phyloP scores from a whole-genome alignment of 92 coral and sea anemone species.

The Pocillopora grandis region DNA sequence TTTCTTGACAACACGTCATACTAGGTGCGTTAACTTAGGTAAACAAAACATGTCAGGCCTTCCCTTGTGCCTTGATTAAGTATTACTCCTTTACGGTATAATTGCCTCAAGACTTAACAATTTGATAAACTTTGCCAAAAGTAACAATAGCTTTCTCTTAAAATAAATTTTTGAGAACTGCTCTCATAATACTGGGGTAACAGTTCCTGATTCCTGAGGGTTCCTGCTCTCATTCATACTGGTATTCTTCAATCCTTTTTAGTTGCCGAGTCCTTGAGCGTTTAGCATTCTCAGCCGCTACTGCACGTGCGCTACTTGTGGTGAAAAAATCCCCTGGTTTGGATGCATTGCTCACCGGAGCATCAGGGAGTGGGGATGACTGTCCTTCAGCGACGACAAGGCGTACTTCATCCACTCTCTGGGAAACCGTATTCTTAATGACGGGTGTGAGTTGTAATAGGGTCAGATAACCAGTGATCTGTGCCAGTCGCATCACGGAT shows the following conservation, averaged over 20 bases:
- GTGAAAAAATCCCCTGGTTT: slow-evolving; percentile 50
- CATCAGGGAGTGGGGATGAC: slow-evolving; percentile 17
- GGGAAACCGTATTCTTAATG: slow-evolving; percentile 65
- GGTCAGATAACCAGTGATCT: slow-evolving; percentile 85
- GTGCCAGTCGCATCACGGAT: slow-evolving; percentile 86
- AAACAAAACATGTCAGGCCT: no score
- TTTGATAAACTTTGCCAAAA: no score
- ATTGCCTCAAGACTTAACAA: no score
- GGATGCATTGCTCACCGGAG: not conserved
- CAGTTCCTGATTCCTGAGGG: no score
- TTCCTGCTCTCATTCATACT: slow-evolving; percentile 48
- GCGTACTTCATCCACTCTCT: slow-evolving; percentile 63
- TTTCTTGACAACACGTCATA: no score
- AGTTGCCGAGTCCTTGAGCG: slow-evolving; percentile 70
- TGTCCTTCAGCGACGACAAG: slow-evolving; percentile 30
- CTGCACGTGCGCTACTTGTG: slow-evolving; percentile 54
- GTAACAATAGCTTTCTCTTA: no score
- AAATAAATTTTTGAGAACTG: no score
- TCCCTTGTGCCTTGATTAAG: no score
- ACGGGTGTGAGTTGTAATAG: slow-evolving; percentile 77
- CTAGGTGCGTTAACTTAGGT: no score
- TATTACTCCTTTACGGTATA: no score
- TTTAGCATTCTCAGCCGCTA: slow-evolving; percentile 77
- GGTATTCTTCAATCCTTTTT: slow-evolving; percentile 70
- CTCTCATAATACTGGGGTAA: no score